Conservation (phyloP, 2,888 invertebrate genomes). For the Polietes domitor region DNA sequence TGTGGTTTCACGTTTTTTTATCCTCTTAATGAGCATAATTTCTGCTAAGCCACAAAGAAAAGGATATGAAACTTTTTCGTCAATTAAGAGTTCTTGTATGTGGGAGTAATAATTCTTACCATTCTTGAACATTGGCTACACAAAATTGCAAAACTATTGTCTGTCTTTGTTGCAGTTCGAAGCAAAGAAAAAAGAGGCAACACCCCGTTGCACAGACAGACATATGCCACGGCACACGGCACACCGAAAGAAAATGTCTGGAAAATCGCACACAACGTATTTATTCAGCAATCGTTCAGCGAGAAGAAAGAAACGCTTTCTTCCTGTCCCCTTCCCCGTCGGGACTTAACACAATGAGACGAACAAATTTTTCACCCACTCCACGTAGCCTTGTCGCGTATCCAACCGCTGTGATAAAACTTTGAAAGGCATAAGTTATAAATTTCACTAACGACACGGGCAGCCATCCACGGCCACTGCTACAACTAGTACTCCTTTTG, state of each 20-base stretch:
- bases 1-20: too few relatives aligned
- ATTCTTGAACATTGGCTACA: neutral
- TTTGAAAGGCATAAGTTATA: conserved; percentile 23
- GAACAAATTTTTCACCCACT: conserved; percentile 11
- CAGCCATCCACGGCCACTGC: neutral
- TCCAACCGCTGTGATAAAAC: conserved; percentile 8
- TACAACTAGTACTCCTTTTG: neutral
- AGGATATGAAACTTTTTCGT: too few relatives aligned
- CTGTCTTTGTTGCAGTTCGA: neutral
- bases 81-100: too few relatives aligned
- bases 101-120: conserved; percentile 26
- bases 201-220: conserved; percentile 19
- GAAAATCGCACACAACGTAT: conserved; percentile 54
- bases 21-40: too few relatives aligned
- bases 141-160: conserved; percentile 1
- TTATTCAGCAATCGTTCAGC: neutral
- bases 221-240: neutral
- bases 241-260: conserved; percentile 52
- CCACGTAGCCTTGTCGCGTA: neutral
- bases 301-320: conserved; percentile 8
- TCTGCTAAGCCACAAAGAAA: too few relatives aligned
- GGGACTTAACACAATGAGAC: neutral
- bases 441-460: conserved; percentile 2
- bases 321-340: neutral
- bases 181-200: neutral